A percentile compares a stretch with the other conserved stretches of the same genome.
phyloP scores from a whole-genome alignment of 2,888 invertebrate species.

The Selenia dentaria region DNA sequence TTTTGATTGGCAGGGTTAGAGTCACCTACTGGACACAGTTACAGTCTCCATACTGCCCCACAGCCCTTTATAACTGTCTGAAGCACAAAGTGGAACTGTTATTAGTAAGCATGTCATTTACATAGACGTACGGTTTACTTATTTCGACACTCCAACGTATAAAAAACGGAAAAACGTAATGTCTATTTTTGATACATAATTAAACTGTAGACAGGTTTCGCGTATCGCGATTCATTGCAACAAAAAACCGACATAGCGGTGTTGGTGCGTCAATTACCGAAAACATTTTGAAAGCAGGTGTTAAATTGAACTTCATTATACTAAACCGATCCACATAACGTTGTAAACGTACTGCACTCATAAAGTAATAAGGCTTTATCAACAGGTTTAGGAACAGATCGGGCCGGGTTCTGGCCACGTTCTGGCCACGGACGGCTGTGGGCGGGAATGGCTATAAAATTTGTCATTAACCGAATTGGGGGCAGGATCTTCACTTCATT shows the following conservation, averaged over 20 bases:
- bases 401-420: constrained; percentile 1
- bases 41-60: too few species aligned
- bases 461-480: constrained; percentile 27
- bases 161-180: neutral
- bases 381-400: constrained; percentile 24
- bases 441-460: constrained; percentile 24
- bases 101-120: too few species aligned
- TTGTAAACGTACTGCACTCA: constrained; percentile 16
- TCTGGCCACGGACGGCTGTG: constrained; percentile 23
- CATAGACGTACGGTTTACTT: too few species aligned
- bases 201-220: neutral
- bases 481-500: constrained; percentile 16
- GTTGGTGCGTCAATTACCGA: constrained; percentile 20
- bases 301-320: constrained; percentile 17
- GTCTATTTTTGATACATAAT: neutral
- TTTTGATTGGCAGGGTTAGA: too few species aligned
- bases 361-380: constrained; percentile 30
- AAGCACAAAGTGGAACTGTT: too few species aligned
- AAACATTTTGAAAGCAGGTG: constrained; percentile 16
- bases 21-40: too few species aligned
- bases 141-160: too few species aligned
- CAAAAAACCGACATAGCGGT: constrained; percentile 13
- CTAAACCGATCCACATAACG: constrained; percentile 16
- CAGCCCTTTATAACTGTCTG: too few species aligned
- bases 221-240: constrained; percentile 8